Percentiles rank a stretch among this genome's conserved stretches.
Evolutionary conservation across 2,113 vertebrate genomes (phyloP).

Genomic region (Aegypius monachus): DNA sequence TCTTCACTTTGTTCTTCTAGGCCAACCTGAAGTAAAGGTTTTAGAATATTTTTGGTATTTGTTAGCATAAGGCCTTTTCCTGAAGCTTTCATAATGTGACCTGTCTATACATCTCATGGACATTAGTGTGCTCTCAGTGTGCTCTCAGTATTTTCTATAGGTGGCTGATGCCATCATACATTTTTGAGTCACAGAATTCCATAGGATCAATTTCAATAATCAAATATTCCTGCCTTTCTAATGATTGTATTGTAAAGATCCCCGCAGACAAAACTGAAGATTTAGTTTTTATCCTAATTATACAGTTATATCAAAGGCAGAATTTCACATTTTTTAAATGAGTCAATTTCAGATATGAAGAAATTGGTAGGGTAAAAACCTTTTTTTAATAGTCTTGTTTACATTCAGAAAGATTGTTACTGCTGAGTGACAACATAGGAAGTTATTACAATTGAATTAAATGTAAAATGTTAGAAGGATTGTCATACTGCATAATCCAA

Average conservation of each 20-base stretch:
- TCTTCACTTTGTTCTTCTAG: not conserved
- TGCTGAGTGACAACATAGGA: not conserved
- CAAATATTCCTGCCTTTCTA: not conserved
- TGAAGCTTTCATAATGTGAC: fast-evolving
- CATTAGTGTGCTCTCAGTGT: not conserved
- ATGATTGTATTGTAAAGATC: not conserved
- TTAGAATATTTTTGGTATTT: not conserved
- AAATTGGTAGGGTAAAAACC: not conserved
- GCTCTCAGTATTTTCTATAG: not conserved
- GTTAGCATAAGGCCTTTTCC: not conserved
- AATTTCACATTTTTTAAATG: not conserved
- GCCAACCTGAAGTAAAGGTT: not conserved
- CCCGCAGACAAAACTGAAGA: not conserved
- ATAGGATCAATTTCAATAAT: not conserved
- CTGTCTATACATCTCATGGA: not conserved
- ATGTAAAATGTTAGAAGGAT: not conserved
- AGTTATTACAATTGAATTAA: not conserved
- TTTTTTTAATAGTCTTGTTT: not conserved
- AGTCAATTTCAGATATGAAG: not conserved
- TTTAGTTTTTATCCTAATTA: not conserved
- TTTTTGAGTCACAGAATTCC: not conserved
- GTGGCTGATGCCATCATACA: not conserved
- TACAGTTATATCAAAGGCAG: not conserved
- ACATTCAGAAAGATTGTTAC: not conserved
- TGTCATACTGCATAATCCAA: not conserved